Evolutionary conservation across 2,113 vertebrate species (phyloP), one percentile per base, ranked within the genome.

Genomic region (Lipophrys pholis): DNA sequence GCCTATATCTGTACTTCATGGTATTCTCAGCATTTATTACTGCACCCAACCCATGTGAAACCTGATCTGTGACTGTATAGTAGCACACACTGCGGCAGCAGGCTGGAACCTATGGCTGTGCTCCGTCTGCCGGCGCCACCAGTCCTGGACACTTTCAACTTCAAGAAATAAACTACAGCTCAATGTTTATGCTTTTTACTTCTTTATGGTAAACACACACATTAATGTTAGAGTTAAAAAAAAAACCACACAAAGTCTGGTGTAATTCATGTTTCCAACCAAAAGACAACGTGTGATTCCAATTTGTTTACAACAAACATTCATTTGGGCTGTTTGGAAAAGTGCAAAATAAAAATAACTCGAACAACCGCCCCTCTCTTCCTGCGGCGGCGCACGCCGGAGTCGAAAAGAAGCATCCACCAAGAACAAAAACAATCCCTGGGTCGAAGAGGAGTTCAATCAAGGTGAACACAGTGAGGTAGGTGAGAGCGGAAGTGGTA

Each of bases 391-490:
- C 35, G 68, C 45, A 59, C 30, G 45, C 55, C 6, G 35, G 14
- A 9, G 50, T 9, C 0, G 2, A 85, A 89, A 84, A 65, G 82
- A 54, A 85, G 41, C 76, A 40, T 2, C 59, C 69, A n/a, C 61
- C 61, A 45, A 90, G 92, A 94, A 93, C 93, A 93, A 96, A 95
- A 95, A 95, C 93, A 95, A 94, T 93, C 85, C 90, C 62, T 39
- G 85, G 50, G 66, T 89, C 73, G 38, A 61, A 55, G 73, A 84
- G 62, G 65, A n/a, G 11, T 16, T 76, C 38, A 9, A 0, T 65
- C 67, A 83, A 79, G 65, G 7, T 67, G 0, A 1, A 12, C 0
- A 3, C 1, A 76, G 14, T 74, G 3, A n/a, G 15, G 3, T 1
- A 1, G 10, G 2, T 1, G 5, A 2, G 0, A 0, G 16, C 17